Conservation (phyloP, 2,888 invertebrate species). For the Papilio gigon region DNA sequence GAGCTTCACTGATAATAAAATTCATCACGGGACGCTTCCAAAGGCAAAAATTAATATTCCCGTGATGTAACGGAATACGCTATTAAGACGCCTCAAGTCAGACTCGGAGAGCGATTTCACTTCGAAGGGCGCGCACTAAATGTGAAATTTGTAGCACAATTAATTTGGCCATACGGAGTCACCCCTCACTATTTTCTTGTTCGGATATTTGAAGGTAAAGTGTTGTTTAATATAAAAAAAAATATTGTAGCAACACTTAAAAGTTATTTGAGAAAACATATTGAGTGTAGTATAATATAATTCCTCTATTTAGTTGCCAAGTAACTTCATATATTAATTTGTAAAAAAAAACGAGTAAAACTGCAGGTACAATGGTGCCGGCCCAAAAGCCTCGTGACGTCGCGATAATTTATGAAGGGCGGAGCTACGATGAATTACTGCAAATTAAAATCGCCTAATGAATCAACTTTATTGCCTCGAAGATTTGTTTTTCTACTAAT, state of each 20-base stretch:
- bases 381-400: slow-evolving; percentile 19
- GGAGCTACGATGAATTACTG: slow-evolving; percentile 76
- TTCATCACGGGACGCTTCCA: slow-evolving; percentile 77
- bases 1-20: slow-evolving; percentile 75
- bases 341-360: background rate
- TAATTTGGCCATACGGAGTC: background rate
- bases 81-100: slow-evolving; percentile 52
- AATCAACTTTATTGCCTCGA: slow-evolving; percentile 74
- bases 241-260: too few relatives aligned
- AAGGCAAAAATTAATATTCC: slow-evolving; percentile 80
- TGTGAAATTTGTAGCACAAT: background rate
- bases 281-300: too few relatives aligned
- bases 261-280: too few relatives aligned
- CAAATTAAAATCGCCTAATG: slow-evolving; percentile 81
- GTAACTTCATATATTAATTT: background rate
- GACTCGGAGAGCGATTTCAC: slow-evolving; percentile 29
- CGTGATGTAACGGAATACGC: slow-evolving; percentile 75
- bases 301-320: too few relatives aligned
- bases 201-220: too few relatives aligned
- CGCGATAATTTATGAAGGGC: slow-evolving; percentile 42
- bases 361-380: background rate
- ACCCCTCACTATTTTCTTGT: background rate
- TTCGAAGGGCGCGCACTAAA: background rate
- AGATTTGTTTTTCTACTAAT: slow-evolving; percentile 78
- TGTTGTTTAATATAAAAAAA: too few relatives aligned